A percentile compares a stretch with the other conserved stretches of the same genome.
These are phyloP conservation scores for Thelaira solivaga DNA, from an alignment of 2,888 invertebrate species.

Conservation along the genomic window DNA sequence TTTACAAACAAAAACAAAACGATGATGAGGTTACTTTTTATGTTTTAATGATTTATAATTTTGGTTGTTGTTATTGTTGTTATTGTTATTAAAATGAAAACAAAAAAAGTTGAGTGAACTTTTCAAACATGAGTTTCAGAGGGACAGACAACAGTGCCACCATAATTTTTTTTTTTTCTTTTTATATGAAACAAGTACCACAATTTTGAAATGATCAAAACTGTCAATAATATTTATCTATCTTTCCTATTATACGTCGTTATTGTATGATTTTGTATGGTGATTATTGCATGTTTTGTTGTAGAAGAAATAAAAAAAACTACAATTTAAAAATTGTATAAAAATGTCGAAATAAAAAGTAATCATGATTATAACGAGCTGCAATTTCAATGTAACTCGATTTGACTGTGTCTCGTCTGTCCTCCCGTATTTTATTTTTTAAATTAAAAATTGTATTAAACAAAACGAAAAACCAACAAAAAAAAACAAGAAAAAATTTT, in stretches of 20 bases:
- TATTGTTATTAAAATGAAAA: background rate
- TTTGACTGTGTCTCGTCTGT: background rate
- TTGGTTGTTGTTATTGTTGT: too few relatives aligned
- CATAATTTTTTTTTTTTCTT: background rate
- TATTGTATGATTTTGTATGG: slow-evolving; percentile 28
- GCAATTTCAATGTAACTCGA: background rate
- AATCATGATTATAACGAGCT: slow-evolving; percentile 38
- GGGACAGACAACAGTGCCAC: background rate
- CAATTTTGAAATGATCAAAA: slow-evolving; percentile 51
- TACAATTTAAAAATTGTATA: background rate
- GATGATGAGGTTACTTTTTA: slow-evolving; percentile 30
- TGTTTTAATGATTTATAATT: slow-evolving; percentile 28
- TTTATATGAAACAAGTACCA: slow-evolving; percentile 2
- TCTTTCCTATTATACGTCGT: too few relatives aligned
- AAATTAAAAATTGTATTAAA: slow-evolving; percentile 15
- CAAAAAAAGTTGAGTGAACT: slow-evolving; percentile 34
- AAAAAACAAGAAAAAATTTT: background rate
- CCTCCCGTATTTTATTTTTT: background rate
- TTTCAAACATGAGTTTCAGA: slow-evolving; percentile 8
- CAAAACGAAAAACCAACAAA: too few relatives aligned
- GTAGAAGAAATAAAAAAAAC: slow-evolving; percentile 3
- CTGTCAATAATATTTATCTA: slow-evolving; percentile 44
- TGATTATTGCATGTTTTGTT: slow-evolving; percentile 43
- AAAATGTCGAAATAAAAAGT: slow-evolving; percentile 15
- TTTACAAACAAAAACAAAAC: slow-evolving; percentile 9